Conservation (phyloP, 2,797 vertebrate genomes). For the Clarias pachynema region DNA sequence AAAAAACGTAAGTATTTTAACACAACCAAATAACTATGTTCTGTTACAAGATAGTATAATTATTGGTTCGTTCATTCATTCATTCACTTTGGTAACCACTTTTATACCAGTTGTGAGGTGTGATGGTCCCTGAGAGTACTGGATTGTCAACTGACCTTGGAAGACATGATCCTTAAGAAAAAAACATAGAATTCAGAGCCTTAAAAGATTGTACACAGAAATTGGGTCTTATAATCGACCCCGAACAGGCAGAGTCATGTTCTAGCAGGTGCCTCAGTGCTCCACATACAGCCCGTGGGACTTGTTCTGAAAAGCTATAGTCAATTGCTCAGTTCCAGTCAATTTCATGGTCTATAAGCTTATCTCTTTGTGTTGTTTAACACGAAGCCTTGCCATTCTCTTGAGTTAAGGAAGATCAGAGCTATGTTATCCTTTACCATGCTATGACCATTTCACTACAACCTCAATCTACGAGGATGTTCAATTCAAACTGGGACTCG, state of each 20-base stretch:
- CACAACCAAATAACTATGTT: neutral
- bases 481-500: no score
- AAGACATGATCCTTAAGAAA: neutral
- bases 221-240: neutral
- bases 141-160: neutral
- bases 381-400: neutral
- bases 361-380: neutral
- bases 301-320: neutral
- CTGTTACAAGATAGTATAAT: neutral
- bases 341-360: neutral
- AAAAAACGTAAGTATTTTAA: neutral
- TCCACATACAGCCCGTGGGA: neutral
- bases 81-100: neutral
- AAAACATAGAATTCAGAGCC: neutral
- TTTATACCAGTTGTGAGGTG: neutral
- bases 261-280: no score
- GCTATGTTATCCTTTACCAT: neutral
- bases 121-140: neutral
- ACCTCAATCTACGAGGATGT: neutral
- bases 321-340: neutral
- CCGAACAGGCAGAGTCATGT: neutral
- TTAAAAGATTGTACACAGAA: neutral
- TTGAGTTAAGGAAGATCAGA: neutral
- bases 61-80: neutral
- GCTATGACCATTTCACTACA: neutral